Evolutionary conservation across 2,888 invertebrate genomes (phyloP).

Genomic region (Chloroclysta siterata): DNA sequence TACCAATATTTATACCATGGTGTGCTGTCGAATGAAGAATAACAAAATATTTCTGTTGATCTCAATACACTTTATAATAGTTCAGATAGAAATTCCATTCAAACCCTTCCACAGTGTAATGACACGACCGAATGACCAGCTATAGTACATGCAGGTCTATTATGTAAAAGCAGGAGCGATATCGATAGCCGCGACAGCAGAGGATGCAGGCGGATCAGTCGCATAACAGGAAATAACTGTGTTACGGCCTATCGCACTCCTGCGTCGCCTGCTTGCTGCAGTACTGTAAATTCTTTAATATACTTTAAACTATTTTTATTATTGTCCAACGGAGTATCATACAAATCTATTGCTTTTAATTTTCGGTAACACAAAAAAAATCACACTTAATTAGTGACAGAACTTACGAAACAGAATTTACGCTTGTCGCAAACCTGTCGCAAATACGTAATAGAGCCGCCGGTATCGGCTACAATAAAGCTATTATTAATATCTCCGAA

Average conservation of each 20-base stretch:
- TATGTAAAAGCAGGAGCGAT: neutral
- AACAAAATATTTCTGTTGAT: neutral
- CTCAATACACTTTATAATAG: neutral
- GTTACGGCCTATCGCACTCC: no score
- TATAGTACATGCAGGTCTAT: conserved; percentile 15
- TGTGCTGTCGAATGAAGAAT: neutral
- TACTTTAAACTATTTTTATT: no score
- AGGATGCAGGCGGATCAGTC: neutral
- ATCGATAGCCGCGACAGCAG: neutral
- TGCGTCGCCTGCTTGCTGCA: no score
- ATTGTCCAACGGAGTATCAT: no score
- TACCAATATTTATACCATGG: neutral
- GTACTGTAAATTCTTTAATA: no score
- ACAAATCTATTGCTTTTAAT: no score
- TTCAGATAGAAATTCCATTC: conserved; percentile 15
- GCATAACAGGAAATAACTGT: neutral
- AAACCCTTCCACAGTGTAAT: conserved; percentile 48
- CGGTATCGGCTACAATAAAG: conserved; percentile 63
- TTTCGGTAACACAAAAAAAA: no score
- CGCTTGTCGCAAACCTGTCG: neutral
- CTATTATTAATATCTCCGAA: conserved; percentile 78
- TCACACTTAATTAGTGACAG: no score
- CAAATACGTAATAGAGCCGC: conserved; percentile 14
- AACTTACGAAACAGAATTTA: no score
- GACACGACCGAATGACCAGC: conserved; percentile 65